Evolutionary conservation across 1,140 invertebrate genomes (phyloP), one percentile per base, ranked within the genome.

Genomic region (Magallana angulata): DNA sequence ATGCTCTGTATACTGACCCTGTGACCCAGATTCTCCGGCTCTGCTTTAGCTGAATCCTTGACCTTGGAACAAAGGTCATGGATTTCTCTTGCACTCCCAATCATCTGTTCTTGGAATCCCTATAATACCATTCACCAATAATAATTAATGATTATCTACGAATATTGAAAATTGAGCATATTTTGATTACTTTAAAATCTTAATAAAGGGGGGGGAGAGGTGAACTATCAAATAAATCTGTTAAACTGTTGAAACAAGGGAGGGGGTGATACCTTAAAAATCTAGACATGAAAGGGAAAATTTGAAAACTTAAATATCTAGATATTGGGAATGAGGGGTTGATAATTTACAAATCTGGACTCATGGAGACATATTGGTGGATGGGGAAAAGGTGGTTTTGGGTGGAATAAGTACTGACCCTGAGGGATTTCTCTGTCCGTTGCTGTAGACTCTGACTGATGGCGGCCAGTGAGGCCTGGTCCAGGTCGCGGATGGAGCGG

Each of bases 1-100:
- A 48, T 3, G 1, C 36, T 48, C 36, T 48, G 36, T 24, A 36
- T 24, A 93, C 94, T 93, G 90, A 96, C 97, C 36, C 96, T 95
- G 93, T 99, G 98, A 0, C 98, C 98, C 57, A 99, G 96, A 92
- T 98, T 97, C 95, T 99, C 98, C 0, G 98, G 97, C 95, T 99
- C 98, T 85, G 96, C 96, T 93, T 97, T 98, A 9, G 97, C 98
- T 56, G 98, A 97, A 30, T 96, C 95, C 7, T 97, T 95, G 36
- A 99, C 95, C 9, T 97, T 97, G 90, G 98, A 98, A 84, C 99
- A 95, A 60, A 97, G 97, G 89, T 95, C 94, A 9, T 93, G 88
- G 57, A 95, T 93, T 88, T 94, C 92, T 56, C 91, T 88, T 0
- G 97, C 97, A 76, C 97, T 97, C 84, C 94, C 95, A 86, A 96